These are phyloP conservation scores for Hipposideros armiger DNA, from an alignment of 2,113 vertebrate species.

Conservation along the genomic window DNA sequence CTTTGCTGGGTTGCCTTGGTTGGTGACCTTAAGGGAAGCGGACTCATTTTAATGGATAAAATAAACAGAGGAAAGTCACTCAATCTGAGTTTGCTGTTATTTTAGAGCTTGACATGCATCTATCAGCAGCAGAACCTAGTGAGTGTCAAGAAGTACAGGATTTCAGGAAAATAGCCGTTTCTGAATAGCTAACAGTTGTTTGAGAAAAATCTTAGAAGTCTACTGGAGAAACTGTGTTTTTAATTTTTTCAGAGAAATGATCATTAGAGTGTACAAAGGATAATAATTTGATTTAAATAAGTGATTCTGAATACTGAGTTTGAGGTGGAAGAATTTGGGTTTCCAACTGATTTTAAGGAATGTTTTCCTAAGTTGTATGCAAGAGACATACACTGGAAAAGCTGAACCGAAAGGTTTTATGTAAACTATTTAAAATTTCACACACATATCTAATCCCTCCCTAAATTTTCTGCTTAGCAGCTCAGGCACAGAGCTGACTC, in stretches of 20 bases:
- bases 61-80: slow-evolving; percentile 13
- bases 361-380: neutral
- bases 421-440: slow-evolving; percentile 70
- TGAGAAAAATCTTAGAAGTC: neutral
- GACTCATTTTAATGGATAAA: slow-evolving; percentile 12
- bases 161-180: neutral
- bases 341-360: slow-evolving; percentile 38
- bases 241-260: neutral
- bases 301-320: neutral
- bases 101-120: neutral
- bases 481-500: slow-evolving; percentile 48
- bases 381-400: slow-evolving; percentile 17
- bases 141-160: neutral
- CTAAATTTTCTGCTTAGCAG: slow-evolving; percentile 66
- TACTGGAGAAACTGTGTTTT: neutral
- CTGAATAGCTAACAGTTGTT: neutral
- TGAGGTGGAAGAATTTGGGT: neutral
- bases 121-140: neutral
- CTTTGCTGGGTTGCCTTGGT: neutral
- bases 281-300: slow-evolving; percentile 46
- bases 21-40: neutral
- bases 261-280: neutral
- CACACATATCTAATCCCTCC: slow-evolving; percentile 57
- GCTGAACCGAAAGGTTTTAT: slow-evolving; percentile 50
- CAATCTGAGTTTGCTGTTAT: neutral